A percentile compares a stretch with the other conserved stretches of the same genome.
Evolutionary conservation across 2,888 invertebrate species (phyloP).

Genomic region (Pedicia rivosa): DNA sequence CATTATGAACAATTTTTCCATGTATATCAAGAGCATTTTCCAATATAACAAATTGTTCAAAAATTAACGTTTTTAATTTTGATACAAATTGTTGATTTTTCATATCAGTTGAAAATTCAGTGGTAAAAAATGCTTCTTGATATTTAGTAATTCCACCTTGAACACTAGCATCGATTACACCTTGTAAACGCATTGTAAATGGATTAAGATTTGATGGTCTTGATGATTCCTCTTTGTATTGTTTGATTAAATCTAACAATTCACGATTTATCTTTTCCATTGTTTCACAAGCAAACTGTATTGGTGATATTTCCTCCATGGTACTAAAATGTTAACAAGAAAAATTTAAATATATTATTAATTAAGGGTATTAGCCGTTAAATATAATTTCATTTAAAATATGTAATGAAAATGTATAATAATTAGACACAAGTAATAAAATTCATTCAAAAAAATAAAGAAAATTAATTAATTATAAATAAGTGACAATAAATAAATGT

Average conservation of each 20-base stretch:
- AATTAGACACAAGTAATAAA: too few relatives aligned
- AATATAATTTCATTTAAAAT: too few relatives aligned
- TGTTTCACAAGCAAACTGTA: constrained; percentile 81
- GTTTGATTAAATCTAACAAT: constrained; percentile 59
- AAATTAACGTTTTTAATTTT: constrained; percentile 48
- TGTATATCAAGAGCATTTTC: constrained; percentile 75
- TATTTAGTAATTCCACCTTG: constrained; percentile 92
- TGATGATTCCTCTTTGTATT: constrained; percentile 65
- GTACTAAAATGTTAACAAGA: too few relatives aligned
- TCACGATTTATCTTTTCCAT: constrained; percentile 82
- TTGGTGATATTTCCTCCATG: constrained; percentile 28
- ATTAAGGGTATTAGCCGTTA: too few relatives aligned
- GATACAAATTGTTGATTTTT: constrained; percentile 33
- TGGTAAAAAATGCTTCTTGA: constrained; percentile 82
- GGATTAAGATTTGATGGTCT: constrained; percentile 81
- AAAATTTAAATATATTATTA: too few relatives aligned
- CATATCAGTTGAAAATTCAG: constrained; percentile 60
- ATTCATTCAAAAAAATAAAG: too few relatives aligned
- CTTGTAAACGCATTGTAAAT: constrained; percentile 81
- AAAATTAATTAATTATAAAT: too few relatives aligned
- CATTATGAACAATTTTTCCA: constrained; percentile 68
- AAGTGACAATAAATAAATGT: constrained; percentile 39
- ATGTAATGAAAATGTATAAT: too few relatives aligned
- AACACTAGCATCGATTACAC: constrained; percentile 91
- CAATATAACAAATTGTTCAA: constrained; percentile 63